Conservation (phyloP, 2,888 invertebrate genomes). For the Pristionchus arcanus region DNA sequence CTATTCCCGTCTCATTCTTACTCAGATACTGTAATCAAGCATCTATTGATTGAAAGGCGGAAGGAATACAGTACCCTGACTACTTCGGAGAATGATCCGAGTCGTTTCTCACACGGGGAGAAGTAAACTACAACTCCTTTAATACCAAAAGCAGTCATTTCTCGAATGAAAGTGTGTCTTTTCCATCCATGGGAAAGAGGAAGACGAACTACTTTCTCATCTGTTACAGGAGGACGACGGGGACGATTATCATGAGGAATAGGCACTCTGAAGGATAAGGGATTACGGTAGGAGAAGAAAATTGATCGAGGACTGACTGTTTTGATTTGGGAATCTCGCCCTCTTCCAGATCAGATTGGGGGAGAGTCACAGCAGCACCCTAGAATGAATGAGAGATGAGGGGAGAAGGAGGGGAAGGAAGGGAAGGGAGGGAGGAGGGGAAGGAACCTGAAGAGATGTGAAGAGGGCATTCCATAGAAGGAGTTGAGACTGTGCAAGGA, state of each 20-base stretch:
- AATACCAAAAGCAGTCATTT: constrained; percentile 84
- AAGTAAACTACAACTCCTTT: constrained; percentile 95
- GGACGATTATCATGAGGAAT: constrained; percentile 18
- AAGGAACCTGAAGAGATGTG: constrained; percentile 8
- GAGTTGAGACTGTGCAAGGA: neutral
- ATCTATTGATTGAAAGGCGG: constrained; percentile 3
- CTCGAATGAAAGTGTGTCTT: constrained; percentile 72
- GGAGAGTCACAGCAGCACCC: constrained; percentile 16
- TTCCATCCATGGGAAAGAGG: constrained; percentile 63
- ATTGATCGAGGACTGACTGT: neutral
- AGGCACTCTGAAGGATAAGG: neutral
- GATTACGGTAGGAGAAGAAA: neutral
- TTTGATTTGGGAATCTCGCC: neutral
- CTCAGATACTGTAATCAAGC: constrained; percentile 86
- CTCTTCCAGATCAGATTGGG: constrained; percentile 19
- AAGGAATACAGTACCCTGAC: constrained; percentile 80
- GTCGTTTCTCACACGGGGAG: constrained; percentile 85
- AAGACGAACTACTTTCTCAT: constrained; percentile 7
- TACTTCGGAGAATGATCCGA: constrained; percentile 85
- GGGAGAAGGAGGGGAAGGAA: neutral
- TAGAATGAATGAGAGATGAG: neutral
- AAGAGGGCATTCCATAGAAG: constrained; percentile 43
- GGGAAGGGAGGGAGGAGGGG: neutral
- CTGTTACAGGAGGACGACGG: constrained; percentile 51
- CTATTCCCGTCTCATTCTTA: constrained; percentile 84